Evolutionary conservation across 2,888 invertebrate species (phyloP).

Genomic region (Brenthis daphne): DNA sequence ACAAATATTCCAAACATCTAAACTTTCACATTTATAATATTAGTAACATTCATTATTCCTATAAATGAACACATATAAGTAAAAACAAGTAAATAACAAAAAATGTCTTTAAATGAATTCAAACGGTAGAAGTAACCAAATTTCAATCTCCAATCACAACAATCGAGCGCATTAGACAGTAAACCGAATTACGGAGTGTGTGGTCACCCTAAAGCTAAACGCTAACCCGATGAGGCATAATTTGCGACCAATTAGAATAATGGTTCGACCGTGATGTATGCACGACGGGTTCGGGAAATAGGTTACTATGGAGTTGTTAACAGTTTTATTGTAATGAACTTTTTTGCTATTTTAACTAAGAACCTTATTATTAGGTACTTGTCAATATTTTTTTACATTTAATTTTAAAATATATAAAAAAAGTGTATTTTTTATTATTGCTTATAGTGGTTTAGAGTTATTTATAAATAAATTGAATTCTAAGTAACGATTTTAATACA

Average conservation of each 20-base stretch:
- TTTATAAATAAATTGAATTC: no score
- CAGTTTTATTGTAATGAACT: not conserved
- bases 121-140: conserved; percentile 42
- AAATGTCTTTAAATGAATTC: not conserved
- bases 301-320: conserved; percentile 46
- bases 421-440: no score
- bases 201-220: conserved; percentile 61
- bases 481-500: no score
- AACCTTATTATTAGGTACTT: not conserved
- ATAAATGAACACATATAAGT: not conserved
- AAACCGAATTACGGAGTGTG: conserved; percentile 64
- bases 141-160: conserved; percentile 52
- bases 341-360: not conserved
- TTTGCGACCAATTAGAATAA: conserved; percentile 83
- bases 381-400: not conserved
- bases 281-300: conserved; percentile 58
- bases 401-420: no score
- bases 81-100: not conserved
- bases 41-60: no score
- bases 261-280: conserved; percentile 78
- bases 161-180: conserved; percentile 58
- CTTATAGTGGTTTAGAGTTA: no score
- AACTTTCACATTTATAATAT: no score
- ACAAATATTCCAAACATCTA: not conserved
- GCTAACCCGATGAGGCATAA: conserved; percentile 82